Evolutionary conservation across 1,140 invertebrate species (phyloP), one percentile per base, ranked within the genome.

Genomic region (Oedothorax gibbosus): DNA sequence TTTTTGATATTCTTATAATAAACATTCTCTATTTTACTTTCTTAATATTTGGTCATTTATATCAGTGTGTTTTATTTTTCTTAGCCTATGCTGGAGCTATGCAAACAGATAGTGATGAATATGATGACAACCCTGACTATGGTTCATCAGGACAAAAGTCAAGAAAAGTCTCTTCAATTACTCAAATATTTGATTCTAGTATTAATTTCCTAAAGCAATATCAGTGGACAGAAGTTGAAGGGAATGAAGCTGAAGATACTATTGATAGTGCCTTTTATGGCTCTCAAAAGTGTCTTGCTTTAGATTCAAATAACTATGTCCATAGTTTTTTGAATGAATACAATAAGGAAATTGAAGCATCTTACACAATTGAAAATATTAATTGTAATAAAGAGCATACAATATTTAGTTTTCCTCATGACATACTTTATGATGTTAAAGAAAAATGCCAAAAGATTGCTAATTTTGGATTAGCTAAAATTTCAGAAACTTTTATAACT

Each of bases 81-180:
- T 54, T 62, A 89, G 88, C 88, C 11, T 89, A 89, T 87, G 88
- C 87, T 57, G 88, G 88, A 76, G 35, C 56, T 50, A 68, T 56
- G 56, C 15, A 76, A 56, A 86, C 66, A 20, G 85, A 80, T 68
- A 54, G n/a, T 14, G 69, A 73, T 64, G 85, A 86, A 69, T 86
- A 86, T 71, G 75, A 72, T 50, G 77, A 73, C 10, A 49, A 66
- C 15, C 10, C n/a, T 20, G 49, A 65, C 18, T 56, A 54, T 60
- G 51, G 7, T 20, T 51, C 54, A 10, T 57, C 62, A n/a, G 56
- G 53, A 77, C 11, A 18, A 7, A 80, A 62, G 18, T 72, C 69
- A 57, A 80, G 85, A 64, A 86, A 86, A 77, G 75, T 82, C 57
- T 86, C 85, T 69, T 86, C 85, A 2, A 86, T 86, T 64, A 75